Evolutionary conservation across 1,140 invertebrate genomes (phyloP), one percentile per base, ranked within the genome.

Genomic region (Drosophila teissieri): DNA sequence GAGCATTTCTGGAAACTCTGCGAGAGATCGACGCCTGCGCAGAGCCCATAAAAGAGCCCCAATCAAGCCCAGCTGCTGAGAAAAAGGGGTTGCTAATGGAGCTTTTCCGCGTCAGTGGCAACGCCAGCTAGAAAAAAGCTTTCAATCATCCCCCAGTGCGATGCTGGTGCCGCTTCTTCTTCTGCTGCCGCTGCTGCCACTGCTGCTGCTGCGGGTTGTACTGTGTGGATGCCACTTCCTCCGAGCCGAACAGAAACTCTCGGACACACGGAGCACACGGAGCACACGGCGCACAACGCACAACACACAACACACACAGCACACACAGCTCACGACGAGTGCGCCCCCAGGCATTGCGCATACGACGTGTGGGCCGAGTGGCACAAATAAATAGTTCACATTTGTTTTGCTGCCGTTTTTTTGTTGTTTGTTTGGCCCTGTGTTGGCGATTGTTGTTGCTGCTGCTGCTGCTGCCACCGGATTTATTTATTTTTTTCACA

Each of bases 301-400:
- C 44, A 22, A 44, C 57, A 36, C 6, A 36, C 34, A 36, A 36
- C 6, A 36, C 31, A 22, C 22, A 24, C 3, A 3, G 3, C 1
- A 19, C 19, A 6, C 27, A 67, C 3, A 3, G 3, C 1, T 2
- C 19, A 6, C 27, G 63, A 52, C 61, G 61, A 45, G 61, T 69
- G 65, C 62, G 46, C 61, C 48, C 61, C 62, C 36, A 65, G 10
- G 42, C 46, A 67, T 67, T 67, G 64, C 64, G 64, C 64, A 67
- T 67, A 67, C 64, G 64, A 67, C 64, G 64, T 51, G 63, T 65
- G 63, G 63, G 45, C 52, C 31, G 56, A 39, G 60, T 44, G 60
- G 55, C 64, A 67, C 27, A 36, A 67, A 64, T 51, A 67, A 67
- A 64, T 67, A 74, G 68, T 73, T 61, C 51, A 40, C 60, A 64